Evolutionary conservation across 2,797 vertebrate species (phyloP).

Genomic region (Pseudochirops corinnae): DNA sequence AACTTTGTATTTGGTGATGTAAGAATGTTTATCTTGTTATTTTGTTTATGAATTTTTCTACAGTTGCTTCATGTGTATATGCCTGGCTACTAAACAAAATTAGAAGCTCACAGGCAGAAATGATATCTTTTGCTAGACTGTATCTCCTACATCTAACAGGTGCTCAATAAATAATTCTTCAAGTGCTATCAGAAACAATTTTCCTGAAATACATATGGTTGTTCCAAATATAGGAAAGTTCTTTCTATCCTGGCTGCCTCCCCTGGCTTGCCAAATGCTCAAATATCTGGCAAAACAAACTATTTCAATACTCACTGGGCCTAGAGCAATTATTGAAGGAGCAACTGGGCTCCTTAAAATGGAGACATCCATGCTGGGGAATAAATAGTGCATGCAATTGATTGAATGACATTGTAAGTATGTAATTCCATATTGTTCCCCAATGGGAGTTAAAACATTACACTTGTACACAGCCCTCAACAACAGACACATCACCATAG

Average conservation of each 20-base stretch:
- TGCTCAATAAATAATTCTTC: slow-evolving; percentile 8
- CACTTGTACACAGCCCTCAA: slow-evolving; percentile 33
- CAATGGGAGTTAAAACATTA: slow-evolving; percentile 49
- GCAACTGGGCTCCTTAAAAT: background rate
- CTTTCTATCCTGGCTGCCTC: background rate
- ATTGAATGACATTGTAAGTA: slow-evolving; percentile 12
- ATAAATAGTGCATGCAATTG: background rate
- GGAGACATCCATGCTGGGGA: slow-evolving; percentile 1
- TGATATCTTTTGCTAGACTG: background rate
- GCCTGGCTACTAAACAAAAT: slow-evolving; percentile 33
- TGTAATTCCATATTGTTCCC: slow-evolving; percentile 42
- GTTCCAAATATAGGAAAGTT: slow-evolving; percentile 30
- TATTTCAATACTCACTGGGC: background rate
- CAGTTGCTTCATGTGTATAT: slow-evolving; percentile 13
- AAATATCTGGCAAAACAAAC: background rate
- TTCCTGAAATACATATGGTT: slow-evolving; percentile 36
- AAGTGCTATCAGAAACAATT: background rate
- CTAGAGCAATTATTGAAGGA: background rate
- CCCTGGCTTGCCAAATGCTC: background rate
- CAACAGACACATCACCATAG: slow-evolving; percentile 43
- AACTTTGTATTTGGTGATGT: background rate
- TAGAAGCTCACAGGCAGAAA: background rate
- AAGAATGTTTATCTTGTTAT: background rate
- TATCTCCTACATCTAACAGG: slow-evolving; percentile 1
- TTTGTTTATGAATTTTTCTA: background rate